These are phyloP conservation scores for Cuculus canorus DNA, from an alignment of 2,797 vertebrate genomes.

Conservation along the genomic window DNA sequence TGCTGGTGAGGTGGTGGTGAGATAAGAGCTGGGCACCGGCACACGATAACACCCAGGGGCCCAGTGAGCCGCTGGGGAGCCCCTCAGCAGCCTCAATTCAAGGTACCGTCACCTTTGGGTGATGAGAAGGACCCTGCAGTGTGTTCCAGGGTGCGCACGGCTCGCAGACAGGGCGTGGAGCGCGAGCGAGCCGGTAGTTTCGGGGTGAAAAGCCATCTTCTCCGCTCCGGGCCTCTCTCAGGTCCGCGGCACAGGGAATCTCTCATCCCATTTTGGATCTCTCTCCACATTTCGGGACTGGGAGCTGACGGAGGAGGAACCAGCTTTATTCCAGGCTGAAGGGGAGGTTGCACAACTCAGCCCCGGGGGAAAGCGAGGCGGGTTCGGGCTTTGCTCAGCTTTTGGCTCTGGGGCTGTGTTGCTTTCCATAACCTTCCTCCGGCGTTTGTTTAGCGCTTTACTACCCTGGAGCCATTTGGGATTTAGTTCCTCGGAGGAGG, in stretches of 20 bases:
- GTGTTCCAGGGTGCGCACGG: background rate
- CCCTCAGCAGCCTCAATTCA: background rate
- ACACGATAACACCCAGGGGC: background rate
- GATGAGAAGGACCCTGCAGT: background rate
- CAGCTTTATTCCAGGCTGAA: slow-evolving; percentile 3
- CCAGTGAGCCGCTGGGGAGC: background rate
- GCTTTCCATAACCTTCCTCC: slow-evolving; percentile 36
- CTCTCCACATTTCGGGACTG: accelerated
- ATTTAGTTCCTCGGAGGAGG: background rate
- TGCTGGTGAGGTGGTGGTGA: background rate
- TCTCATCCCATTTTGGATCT: background rate
- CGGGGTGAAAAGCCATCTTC: background rate
- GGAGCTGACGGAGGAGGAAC: background rate
- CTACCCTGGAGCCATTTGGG: background rate
- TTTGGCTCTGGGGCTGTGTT: background rate
- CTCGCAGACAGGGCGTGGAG: background rate
- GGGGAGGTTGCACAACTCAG: slow-evolving; percentile 40
- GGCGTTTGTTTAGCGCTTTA: background rate
- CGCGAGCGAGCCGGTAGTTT: accelerated
- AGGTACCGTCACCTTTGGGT: background rate
- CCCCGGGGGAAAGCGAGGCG: background rate
- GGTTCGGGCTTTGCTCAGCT: slow-evolving; percentile 35
- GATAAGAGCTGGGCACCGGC: slow-evolving; percentile 5
- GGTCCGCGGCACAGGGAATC: background rate
- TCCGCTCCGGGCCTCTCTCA: background rate